Conservation (phyloP, 2,113 vertebrate genomes). For the Pygoscelis antarcticus region DNA sequence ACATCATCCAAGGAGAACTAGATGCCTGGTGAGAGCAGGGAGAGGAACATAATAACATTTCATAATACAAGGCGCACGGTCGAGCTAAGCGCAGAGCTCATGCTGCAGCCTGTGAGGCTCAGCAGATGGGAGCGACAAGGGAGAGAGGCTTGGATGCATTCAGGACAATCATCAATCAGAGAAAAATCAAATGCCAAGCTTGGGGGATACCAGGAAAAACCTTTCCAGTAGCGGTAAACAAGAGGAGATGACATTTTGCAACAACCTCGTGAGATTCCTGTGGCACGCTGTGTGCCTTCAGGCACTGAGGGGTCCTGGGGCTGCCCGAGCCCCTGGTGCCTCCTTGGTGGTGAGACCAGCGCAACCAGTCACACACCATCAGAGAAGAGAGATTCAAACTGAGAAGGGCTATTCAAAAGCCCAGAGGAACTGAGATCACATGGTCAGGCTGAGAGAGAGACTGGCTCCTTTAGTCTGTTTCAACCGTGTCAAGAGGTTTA, state of each 20-base stretch:
- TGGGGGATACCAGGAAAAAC: background rate
- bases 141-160: background rate
- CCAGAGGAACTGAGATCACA: rapidly evolving
- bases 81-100: background rate
- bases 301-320: background rate
- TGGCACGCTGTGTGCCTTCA: background rate
- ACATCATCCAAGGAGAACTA: background rate
- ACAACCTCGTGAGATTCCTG: background rate
- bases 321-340: background rate
- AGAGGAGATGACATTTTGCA: background rate
- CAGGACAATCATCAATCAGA: background rate
- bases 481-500: background rate
- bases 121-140: background rate
- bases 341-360: background rate
- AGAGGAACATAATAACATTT: background rate
- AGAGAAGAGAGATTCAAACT: background rate
- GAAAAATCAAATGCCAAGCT: background rate
- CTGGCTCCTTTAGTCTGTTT: background rate
- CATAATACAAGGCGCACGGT: rapidly evolving
- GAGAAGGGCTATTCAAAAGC: background rate
- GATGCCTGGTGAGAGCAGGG: background rate
- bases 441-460: no score
- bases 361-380: background rate
- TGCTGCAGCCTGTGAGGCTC: background rate
- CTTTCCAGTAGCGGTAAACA: background rate